These are phyloP conservation scores for Oreochromis spilurus DNA, from an alignment of 2,113 vertebrate species.

Conservation along the genomic window DNA sequence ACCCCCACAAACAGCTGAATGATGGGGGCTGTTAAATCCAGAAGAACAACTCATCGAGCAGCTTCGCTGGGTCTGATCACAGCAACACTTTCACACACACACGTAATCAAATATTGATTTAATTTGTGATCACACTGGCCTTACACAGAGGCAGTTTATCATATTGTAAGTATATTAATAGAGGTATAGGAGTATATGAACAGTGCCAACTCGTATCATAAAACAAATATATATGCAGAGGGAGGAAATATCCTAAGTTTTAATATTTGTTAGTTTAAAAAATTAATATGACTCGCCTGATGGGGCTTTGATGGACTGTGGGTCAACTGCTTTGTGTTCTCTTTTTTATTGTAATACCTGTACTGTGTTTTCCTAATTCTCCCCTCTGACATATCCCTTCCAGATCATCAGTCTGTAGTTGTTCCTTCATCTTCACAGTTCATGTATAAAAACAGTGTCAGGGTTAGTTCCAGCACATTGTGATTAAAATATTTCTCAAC, in stretches of 20 bases:
- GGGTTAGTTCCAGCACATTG: background rate
- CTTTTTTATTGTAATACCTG: background rate
- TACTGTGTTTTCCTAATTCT: background rate
- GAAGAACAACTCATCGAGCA: background rate
- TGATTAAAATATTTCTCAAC: background rate
- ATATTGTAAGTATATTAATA: background rate
- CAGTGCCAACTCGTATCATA: background rate
- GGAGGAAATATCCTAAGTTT: background rate
- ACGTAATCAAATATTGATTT: background rate
- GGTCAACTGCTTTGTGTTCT: background rate
- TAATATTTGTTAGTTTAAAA: background rate
- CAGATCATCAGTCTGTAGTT: background rate
- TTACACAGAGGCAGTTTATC: background rate
- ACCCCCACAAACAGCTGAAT: slow-evolving; percentile 60
- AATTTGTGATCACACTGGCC: background rate
- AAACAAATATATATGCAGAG: background rate
- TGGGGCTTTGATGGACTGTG: background rate
- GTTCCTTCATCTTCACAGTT: background rate
- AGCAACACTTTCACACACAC: background rate
- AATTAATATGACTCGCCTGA: background rate
- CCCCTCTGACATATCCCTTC: background rate
- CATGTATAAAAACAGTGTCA: background rate
- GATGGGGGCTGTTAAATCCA: slow-evolving; percentile 12
- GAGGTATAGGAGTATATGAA: background rate
- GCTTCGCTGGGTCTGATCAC: background rate